These are phyloP conservation scores for Elmis aenea DNA, from an alignment of 2,888 invertebrate species.

Conservation along the genomic window DNA sequence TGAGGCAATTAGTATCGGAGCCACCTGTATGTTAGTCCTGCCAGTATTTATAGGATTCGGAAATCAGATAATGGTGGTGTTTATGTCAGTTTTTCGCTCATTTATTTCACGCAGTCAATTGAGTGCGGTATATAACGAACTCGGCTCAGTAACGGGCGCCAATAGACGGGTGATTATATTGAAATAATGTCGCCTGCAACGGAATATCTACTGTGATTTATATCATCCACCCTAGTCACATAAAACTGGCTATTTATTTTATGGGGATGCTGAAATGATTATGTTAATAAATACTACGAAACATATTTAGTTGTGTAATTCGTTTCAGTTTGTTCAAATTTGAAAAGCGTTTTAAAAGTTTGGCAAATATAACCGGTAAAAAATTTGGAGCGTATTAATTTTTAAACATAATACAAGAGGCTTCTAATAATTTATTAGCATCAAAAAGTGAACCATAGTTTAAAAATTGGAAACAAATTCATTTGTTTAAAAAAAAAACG, in stretches of 20 bases:
- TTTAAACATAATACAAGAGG: no score
- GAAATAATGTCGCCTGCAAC: conserved; percentile 41
- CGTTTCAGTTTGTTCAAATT: no score
- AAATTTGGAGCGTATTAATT: no score
- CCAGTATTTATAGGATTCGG: conserved; percentile 35
- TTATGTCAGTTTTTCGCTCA: conserved; percentile 42
- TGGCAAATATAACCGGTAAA: no score
- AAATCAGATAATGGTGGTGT: conserved; percentile 40
- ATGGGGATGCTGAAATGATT: conserved; percentile 30
- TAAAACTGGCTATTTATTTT: conserved; percentile 33
- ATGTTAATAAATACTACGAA: no score
- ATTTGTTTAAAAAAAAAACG: no score
- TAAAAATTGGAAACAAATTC: no score
- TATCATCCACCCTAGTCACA: conserved; percentile 30
- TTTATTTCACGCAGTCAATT: conserved; percentile 41
- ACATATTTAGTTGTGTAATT: no score
- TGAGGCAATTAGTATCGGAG: conserved; percentile 16
- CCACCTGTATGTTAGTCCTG: conserved; percentile 17
- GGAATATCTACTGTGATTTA: conserved; percentile 34
- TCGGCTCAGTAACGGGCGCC: conserved; percentile 30
- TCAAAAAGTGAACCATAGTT: no score
- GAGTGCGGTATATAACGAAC: conserved; percentile 34
- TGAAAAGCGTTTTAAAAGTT: no score
- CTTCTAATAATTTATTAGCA: no score
- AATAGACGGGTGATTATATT: conserved; percentile 40